Evolutionary conservation across 2,888 invertebrate genomes (phyloP), one percentile per base, ranked within the genome.

Genomic region (Phasia obesa): DNA sequence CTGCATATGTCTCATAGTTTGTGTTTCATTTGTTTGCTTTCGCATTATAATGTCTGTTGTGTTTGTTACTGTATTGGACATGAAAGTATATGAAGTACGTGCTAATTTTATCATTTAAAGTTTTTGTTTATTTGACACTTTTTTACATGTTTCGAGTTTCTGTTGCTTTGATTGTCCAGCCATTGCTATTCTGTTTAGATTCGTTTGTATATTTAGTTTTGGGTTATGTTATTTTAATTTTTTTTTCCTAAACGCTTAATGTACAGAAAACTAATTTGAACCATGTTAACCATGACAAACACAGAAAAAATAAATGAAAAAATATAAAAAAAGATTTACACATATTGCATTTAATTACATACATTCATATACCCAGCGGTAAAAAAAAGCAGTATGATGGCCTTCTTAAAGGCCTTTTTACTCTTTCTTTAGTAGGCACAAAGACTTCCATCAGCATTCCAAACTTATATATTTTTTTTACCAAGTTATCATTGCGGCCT

Each of bases 61-160:
- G 23, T 23, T 2, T 19, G 27, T 49, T 0, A 1, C 17, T 38
- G n/a, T 62, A 4, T 38, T 23, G 6, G 23, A 21, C 11, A 42
- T 31, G 21, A 19, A 35, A 35, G 21, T 49, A 47, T 21, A 47
- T 59, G 11, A 35, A 75, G 64, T 73, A 77, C 78, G 74, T 81
- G 84, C 77, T 81, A 84, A 84, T 84, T 84, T 84, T 70, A 83
- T 71, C 70, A 83, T 83, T 78, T 83, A 23, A 70, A 42, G 44
- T 71, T 83, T 83, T 75, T 75, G 78, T 83, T 79, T 78, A 71
- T 67, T 78, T 75, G 65, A 75, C 82, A 78, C 27, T 70, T 83
- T 78, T 38, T n/a, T 11, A 13, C 7, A 7, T 49, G 9, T 47
- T 64, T 31, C 27, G 5, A 25, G 5, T 42, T 67, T 42, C 35